These are phyloP conservation scores for Crenuchus spilurus DNA, from an alignment of 2,797 vertebrate genomes.

Conservation along the genomic window DNA sequence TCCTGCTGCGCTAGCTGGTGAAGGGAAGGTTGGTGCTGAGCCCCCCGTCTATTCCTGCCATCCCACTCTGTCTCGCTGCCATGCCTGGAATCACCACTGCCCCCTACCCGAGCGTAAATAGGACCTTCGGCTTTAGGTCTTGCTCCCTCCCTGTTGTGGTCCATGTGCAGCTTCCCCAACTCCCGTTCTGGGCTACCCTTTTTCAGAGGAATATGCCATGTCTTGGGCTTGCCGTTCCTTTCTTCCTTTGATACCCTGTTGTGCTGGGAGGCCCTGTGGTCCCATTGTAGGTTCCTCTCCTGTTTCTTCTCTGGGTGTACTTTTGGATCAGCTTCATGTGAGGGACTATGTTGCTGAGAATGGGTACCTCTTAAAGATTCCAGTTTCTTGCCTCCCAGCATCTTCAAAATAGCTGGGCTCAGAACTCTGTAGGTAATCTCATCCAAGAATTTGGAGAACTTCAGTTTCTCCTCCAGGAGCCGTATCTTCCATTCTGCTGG, in stretches of 20 bases:
- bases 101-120: slow-evolving; percentile 29
- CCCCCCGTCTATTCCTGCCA: slow-evolving; percentile 17
- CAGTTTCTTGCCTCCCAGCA: slow-evolving; percentile 52
- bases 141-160: slow-evolving; percentile 38
- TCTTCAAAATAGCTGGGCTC: slow-evolving; percentile 73
- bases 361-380: not conserved
- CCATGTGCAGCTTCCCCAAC: slow-evolving; percentile 3
- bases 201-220: slow-evolving; percentile 55
- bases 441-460: slow-evolving; percentile 87
- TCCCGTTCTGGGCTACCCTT: slow-evolving; percentile 34
- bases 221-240: slow-evolving; percentile 54
- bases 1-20: slow-evolving; percentile 37
- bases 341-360: slow-evolving; percentile 39
- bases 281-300: slow-evolving; percentile 65
- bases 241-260: slow-evolving; percentile 55
- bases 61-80: slow-evolving; percentile 47
- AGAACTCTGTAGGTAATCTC: slow-evolving; percentile 83
- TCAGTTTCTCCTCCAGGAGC: slow-evolving; percentile 78
- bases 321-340: slow-evolving; percentile 15
- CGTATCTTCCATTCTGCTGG: slow-evolving; percentile 63
- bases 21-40: slow-evolving; percentile 29
- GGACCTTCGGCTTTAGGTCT: slow-evolving; percentile 41
- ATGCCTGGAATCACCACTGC: slow-evolving; percentile 42
- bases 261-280: slow-evolving; percentile 61
- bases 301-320: slow-evolving; percentile 30